Evolutionary conservation across 2,888 invertebrate genomes (phyloP).

Genomic region (Anoplius nigerrimus): DNA sequence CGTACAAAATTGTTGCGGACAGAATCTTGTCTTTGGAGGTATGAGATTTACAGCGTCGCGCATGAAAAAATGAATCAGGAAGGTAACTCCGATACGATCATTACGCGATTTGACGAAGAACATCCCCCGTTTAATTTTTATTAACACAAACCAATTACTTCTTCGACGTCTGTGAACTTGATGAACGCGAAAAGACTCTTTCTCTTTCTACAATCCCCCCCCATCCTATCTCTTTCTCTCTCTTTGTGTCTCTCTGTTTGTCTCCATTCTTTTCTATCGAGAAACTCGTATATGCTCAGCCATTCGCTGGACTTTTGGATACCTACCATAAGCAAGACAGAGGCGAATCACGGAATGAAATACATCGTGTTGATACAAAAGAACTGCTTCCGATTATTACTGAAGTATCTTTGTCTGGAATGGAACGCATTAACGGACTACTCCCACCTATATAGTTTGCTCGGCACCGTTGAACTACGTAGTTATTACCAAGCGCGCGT

Average conservation of each 20-base stretch:
- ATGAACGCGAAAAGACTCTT: conserved; percentile 42
- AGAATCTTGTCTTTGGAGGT: too few species aligned
- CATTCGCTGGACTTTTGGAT: too few species aligned
- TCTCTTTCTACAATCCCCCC: conserved; percentile 30
- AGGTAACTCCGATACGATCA: background rate
- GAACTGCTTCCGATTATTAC: conserved; percentile 67
- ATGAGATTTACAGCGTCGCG: too few species aligned
- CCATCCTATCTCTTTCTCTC: too few species aligned
- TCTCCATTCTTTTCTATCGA: too few species aligned
- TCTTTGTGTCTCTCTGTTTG: too few species aligned
- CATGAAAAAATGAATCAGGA: too few species aligned
- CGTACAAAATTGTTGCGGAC: too few species aligned
- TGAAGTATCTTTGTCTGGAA: conserved; percentile 68
- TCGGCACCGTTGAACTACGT: conserved; percentile 27
- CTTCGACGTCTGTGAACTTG: conserved; percentile 24
- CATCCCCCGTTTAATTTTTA: conserved; percentile 38
- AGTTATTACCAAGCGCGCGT: conserved; percentile 52
- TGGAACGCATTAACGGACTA: conserved; percentile 59
- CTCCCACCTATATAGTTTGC: conserved; percentile 37
- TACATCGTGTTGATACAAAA: conserved; percentile 52
- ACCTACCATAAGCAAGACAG: background rate
- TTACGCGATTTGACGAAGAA: conserved; percentile 24
- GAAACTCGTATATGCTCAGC: too few species aligned
- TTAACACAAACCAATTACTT: conserved; percentile 53
- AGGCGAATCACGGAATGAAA: conserved; percentile 26